Base-by-base conservation (phyloP, 1,140 invertebrate species). In the Drosophila albomicans region DNA sequence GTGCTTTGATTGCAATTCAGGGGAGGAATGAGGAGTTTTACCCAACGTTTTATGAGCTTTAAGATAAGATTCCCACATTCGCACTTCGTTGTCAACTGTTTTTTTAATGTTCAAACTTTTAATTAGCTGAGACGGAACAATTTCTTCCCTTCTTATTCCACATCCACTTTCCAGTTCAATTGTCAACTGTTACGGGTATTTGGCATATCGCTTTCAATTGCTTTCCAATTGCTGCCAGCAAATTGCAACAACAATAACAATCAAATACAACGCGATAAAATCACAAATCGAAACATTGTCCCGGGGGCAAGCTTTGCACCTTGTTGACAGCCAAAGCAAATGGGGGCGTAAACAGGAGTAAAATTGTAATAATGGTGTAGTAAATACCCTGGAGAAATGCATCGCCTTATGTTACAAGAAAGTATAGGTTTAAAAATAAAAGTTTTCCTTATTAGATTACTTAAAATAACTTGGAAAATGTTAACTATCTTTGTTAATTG, bases 101-200 rank as follows among this genome's bases (percentile, higher is more conserved):
- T 69, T 69, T 72, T 58, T 74, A 78, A 84, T 81, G 85, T 48
- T 16, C 45, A 56, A 88, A 88, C 73, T 89, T 88, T 88, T 88
- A 88, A 88, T 88, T 88, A 88, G 84, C 77, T 56, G 3, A 7
- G 43, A n/a, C 8, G 30, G 10, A 6, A 25, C 1, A 56, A 13
- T 2, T 10, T 6, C 15, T 20, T 10, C 13, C 38, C 11, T 25
- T 11, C 0, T 5, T 38, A 7, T 5, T 32, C 7, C 16, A 1
- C 8, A 35, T 25, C 3, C 6, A 0, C n/a, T 28, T 32, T 5
- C 6, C 6, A 32, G 30, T 32, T 32, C 41, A 46, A 2, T 11
- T 20, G 8, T 20, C 15, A 8, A 28, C 38, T 49, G 58, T 66
- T 64, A 62, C 69, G 41, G 41, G 57, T 77, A 63, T 15, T 41